Conservation (phyloP, 2,888 invertebrate genomes). For the Rhopalosiphum nymphaeae region DNA sequence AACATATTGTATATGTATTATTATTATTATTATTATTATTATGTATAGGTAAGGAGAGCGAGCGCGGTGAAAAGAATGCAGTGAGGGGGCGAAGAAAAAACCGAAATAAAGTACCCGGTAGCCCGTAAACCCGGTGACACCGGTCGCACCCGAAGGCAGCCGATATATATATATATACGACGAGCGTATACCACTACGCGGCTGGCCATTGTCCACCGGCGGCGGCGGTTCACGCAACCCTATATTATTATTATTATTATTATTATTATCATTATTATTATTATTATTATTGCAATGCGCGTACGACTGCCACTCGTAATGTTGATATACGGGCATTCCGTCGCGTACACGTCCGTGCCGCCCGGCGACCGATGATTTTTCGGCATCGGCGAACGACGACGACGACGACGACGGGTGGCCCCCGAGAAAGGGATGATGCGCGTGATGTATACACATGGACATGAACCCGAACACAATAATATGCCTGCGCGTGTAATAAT, state of each 20-base stretch:
- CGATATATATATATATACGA: neutral
- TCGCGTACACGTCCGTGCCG: neutral
- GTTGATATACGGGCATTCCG: slow-evolving; percentile 4
- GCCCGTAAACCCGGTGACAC: slow-evolving; percentile 21
- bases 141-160: neutral
- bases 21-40: neutral
- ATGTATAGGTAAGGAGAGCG: neutral
- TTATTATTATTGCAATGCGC: neutral
- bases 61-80: neutral
- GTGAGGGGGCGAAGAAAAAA: neutral
- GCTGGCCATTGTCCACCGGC: slow-evolving; percentile 47
- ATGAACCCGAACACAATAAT: neutral
- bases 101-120: slow-evolving; percentile 47
- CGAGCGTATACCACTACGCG: too few relatives aligned
- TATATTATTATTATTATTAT: neutral
- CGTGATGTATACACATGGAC: neutral
- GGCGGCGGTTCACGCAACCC: slow-evolving; percentile 44
- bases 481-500: neutral
- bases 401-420: slow-evolving; percentile 31
- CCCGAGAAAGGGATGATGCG: slow-evolving; percentile 38
- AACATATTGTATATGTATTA: neutral
- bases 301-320: neutral
- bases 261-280: neutral
- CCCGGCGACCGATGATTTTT: neutral
- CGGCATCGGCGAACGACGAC: neutral